These are phyloP conservation scores for Cerceris rybyensis DNA, from an alignment of 2,888 invertebrate genomes.

Conservation along the genomic window DNA sequence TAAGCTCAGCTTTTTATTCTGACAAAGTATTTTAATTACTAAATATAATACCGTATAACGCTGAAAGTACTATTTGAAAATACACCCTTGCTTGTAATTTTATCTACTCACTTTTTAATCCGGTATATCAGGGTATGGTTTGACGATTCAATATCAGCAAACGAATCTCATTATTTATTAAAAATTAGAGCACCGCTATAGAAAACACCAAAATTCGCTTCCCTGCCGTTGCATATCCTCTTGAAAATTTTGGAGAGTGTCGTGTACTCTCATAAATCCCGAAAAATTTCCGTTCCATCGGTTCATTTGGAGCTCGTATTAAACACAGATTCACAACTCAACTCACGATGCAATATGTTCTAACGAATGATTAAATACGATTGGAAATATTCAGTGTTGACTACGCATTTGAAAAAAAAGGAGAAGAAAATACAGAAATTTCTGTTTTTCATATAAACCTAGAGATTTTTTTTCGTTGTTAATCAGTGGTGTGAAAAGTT, in stretches of 20 bases:
- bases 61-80: no score
- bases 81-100: no score
- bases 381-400: slow-evolving; percentile 49
- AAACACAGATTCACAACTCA: slow-evolving; percentile 67
- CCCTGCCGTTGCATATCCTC: not conserved
- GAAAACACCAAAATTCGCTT: slow-evolving; percentile 15
- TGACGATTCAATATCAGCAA: no score
- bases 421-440: slow-evolving; percentile 25
- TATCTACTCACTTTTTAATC: no score
- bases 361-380: slow-evolving; percentile 62
- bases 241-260: slow-evolving; percentile 27
- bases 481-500: slow-evolving; percentile 33
- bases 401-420: slow-evolving; percentile 17
- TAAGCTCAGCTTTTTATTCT: no score
- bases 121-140: no score
- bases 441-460: not conserved
- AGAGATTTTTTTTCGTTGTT: slow-evolving; percentile 27
- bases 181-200: no score
- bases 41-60: no score
- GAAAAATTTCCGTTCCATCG: slow-evolving; percentile 44
- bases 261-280: slow-evolving; percentile 38
- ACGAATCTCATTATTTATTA: no score
- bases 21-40: no score
- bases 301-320: slow-evolving; percentile 59
- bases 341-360: slow-evolving; percentile 56